These are phyloP conservation scores for Gymnoscopelus braueri DNA, from an alignment of 2,797 vertebrate genomes.

Conservation along the genomic window DNA sequence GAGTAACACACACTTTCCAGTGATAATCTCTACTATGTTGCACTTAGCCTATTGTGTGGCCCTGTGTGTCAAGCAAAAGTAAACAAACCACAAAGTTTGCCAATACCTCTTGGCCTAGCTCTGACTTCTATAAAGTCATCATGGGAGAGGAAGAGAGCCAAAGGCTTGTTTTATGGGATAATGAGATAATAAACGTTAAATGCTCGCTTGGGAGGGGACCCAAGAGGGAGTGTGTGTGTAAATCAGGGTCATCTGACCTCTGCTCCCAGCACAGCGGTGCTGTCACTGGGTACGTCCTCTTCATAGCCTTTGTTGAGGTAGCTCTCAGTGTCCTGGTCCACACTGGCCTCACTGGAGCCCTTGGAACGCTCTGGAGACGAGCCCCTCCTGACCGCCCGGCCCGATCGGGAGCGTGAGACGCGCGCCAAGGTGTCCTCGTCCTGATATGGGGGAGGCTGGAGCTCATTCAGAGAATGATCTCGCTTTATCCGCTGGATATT, in stretches of 20 bases:
- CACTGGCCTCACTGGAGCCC: slow-evolving; percentile 90
- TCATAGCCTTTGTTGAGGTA: slow-evolving; percentile 93
- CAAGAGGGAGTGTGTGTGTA: neutral
- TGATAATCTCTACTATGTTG: too few species aligned
- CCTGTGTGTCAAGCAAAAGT: too few species aligned
- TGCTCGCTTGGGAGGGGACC: neutral
- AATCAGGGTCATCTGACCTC: slow-evolving; percentile 79
- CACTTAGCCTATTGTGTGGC: too few species aligned
- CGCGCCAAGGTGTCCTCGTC: slow-evolving; percentile 80
- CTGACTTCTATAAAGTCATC: too few species aligned
- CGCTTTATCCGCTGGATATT: slow-evolving; percentile 92
- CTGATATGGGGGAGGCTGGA: slow-evolving; percentile 92
- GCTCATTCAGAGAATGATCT: slow-evolving; percentile 86
- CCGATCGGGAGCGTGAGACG: slow-evolving; percentile 80
- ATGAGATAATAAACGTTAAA: neutral
- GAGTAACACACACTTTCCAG: too few species aligned
- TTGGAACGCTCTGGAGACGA: slow-evolving; percentile 82
- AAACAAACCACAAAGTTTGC: too few species aligned
- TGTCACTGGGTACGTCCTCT: slow-evolving; percentile 95
- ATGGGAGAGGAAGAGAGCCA: too few species aligned
- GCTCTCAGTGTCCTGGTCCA: slow-evolving; percentile 89
- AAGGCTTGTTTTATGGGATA: too few species aligned
- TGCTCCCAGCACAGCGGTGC: slow-evolving; percentile 92
- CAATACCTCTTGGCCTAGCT: too few species aligned
- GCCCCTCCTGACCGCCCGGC: slow-evolving; percentile 80